Conservation (phyloP, 2,797 vertebrate species). For the Otus scops region DNA sequence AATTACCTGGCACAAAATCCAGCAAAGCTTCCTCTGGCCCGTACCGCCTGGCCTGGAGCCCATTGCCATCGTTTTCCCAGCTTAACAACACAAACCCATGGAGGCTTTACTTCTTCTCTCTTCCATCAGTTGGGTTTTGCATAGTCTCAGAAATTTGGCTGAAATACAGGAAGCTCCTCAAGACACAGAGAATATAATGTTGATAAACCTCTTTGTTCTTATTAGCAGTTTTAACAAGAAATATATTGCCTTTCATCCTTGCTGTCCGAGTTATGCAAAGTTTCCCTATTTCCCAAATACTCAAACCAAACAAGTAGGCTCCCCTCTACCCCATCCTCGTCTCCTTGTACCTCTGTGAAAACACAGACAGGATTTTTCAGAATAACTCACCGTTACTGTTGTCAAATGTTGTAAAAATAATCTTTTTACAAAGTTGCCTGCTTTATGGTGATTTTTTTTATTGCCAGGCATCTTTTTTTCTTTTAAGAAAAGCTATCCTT, state of each 20-base stretch:
- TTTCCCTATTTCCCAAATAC: not conserved
- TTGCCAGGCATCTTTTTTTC: not conserved
- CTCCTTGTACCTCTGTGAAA: accelerated
- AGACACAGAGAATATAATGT: accelerated
- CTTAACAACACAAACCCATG: not conserved
- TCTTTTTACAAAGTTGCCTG: not conserved
- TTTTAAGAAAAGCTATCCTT: not conserved
- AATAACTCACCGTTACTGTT: not conserved
- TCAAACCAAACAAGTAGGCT: not conserved
- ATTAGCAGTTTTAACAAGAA: not conserved
- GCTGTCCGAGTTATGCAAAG: accelerated
- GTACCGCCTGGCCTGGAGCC: accelerated
- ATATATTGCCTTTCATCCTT: not conserved
- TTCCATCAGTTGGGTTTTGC: not conserved
- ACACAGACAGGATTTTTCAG: not conserved
- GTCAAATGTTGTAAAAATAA: not conserved
- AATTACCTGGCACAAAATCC: not conserved
- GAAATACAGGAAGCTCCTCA: accelerated
- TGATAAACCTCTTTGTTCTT: not conserved
- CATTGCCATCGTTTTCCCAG: accelerated
- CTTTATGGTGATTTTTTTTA: not conserved
- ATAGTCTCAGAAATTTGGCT: not conserved
- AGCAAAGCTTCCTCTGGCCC: not conserved
- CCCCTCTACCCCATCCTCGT: not conserved
- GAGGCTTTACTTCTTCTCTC: not conserved